These are phyloP conservation scores for Rhyacophila evoluta DNA, from an alignment of 2,888 invertebrate genomes.

Conservation along the genomic window DNA sequence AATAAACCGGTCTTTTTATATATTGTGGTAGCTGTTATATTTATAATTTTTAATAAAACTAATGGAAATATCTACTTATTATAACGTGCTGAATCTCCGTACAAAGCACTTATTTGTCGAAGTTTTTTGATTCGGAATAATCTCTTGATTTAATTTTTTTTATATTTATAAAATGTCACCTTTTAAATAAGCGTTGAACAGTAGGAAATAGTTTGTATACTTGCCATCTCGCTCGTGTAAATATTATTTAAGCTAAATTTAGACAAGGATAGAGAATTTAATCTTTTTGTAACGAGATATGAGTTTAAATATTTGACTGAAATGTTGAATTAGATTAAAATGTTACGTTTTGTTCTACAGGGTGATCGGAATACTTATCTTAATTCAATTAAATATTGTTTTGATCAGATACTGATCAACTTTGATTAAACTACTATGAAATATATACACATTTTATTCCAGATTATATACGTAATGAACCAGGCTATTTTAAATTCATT, in stretches of 20 bases:
- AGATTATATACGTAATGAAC: too few species aligned
- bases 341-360: background rate
- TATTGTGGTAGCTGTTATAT: too few species aligned
- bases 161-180: background rate
- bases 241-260: background rate
- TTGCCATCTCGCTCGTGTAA: background rate
- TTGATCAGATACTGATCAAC: too few species aligned
- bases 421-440: too few species aligned
- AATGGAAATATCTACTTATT: background rate
- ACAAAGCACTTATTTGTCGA: background rate
- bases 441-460: too few species aligned
- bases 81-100: background rate
- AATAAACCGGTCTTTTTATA: too few species aligned
- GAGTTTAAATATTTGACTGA: constrained; percentile 13
- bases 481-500: too few species aligned
- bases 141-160: background rate
- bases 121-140: background rate
- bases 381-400: too few species aligned
- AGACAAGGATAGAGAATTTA: background rate
- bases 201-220: background rate
- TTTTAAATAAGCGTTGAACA: constrained; percentile 13
- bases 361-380: background rate
- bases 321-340: constrained; percentile 11
- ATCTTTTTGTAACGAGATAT: constrained; percentile 9
- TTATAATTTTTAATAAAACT: too few species aligned